A percentile compares a stretch with the other conserved stretches of the same genome.
phyloP scores from a whole-genome alignment of 1,140 invertebrate species.

The Rhopalosiphum maidis region DNA sequence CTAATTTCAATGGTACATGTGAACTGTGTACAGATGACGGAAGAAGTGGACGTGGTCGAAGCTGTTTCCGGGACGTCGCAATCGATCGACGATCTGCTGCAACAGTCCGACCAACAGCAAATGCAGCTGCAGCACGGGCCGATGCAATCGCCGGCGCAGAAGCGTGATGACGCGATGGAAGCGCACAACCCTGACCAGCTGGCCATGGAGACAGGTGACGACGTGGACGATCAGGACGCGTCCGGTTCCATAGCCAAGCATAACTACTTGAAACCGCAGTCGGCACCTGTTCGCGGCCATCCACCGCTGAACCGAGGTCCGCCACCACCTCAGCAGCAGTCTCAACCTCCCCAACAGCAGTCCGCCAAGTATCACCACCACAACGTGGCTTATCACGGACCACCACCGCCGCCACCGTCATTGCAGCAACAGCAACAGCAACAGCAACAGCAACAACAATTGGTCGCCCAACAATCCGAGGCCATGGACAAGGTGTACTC shows the following conservation, averaged over 20 bases:
- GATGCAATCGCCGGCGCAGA: constrained; percentile 54
- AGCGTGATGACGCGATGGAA: constrained; percentile 59
- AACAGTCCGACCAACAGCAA: constrained; percentile 54
- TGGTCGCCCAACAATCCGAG: constrained; percentile 64
- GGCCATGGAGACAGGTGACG: constrained; percentile 58
- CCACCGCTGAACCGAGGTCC: constrained; percentile 36
- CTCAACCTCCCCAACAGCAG: constrained; percentile 61
- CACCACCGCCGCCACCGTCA: constrained; percentile 65
- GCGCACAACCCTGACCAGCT: constrained; percentile 58
- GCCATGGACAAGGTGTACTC: constrained; percentile 68
- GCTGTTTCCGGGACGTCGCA: constrained; percentile 59
- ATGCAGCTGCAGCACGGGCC: neutral
- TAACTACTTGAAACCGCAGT: constrained; percentile 63
- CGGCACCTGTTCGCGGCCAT: constrained; percentile 35
- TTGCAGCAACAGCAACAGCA: constrained; percentile 57
- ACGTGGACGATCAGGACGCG: constrained; percentile 59
- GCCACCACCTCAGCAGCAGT: constrained; percentile 9
- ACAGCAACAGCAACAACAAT: constrained; percentile 61
- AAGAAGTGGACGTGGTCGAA: constrained; percentile 60
- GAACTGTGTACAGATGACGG: constrained; percentile 42
- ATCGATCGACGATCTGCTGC: constrained; percentile 39
- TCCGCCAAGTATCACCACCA: constrained; percentile 59
- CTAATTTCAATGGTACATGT: neutral
- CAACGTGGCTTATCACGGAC: constrained; percentile 66
- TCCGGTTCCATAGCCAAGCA: constrained; percentile 58